A percentile compares a stretch with the other conserved stretches of the same genome.
These are phyloP conservation scores for Caenorhabditis sp. DNA, from an alignment of 2,888 invertebrate species.

Conservation along the genomic window DNA sequence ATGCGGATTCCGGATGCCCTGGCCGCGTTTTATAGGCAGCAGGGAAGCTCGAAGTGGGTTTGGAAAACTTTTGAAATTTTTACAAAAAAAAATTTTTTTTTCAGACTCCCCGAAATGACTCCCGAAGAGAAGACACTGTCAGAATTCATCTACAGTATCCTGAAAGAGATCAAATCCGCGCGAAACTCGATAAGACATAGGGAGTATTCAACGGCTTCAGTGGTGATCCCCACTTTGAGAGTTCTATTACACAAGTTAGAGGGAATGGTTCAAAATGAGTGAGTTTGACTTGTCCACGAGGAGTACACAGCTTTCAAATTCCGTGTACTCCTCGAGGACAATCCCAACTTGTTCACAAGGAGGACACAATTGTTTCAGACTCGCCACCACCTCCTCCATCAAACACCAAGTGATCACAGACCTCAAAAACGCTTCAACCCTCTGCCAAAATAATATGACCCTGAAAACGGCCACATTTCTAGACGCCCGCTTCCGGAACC, in stretches of 20 bases:
- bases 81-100: neutral
- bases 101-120: neutral
- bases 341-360: no score
- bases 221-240: conserved; percentile 9
- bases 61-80: neutral
- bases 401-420: neutral
- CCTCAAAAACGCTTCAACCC: neutral
- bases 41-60: neutral
- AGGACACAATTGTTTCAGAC: no score
- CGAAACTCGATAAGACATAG: neutral
- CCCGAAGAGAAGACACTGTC: neutral
- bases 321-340: no score
- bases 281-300: neutral
- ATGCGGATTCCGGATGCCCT: neutral
- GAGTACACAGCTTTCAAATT: no score
- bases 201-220: conserved; percentile 12
- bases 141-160: conserved; percentile 1
- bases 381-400: neutral
- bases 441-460: neutral
- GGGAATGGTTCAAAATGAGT: neutral
- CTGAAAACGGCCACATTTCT: conserved; percentile 10
- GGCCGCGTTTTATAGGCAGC: neutral
- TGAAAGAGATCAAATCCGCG: neutral
- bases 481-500: neutral
- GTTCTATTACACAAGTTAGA: neutral